These are phyloP conservation scores for Platycnemis pennipes DNA, from an alignment of 2,888 invertebrate genomes.

Conservation along the genomic window DNA sequence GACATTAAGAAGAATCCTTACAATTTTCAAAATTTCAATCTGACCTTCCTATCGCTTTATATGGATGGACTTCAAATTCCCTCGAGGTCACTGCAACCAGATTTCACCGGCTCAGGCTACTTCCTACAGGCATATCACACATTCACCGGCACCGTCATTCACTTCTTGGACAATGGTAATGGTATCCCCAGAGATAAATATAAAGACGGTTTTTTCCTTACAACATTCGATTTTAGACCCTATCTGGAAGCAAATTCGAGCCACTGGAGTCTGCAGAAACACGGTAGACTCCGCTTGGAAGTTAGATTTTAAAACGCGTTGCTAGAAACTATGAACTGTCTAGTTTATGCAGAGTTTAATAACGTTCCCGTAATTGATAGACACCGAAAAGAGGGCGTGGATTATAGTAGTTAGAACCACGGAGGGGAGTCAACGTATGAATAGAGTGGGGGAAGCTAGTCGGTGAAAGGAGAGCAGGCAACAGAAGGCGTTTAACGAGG, in stretches of 20 bases:
- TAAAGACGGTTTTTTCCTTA: constrained; percentile 72
- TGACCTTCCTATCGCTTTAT: constrained; percentile 71
- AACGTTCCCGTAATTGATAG: constrained; percentile 75
- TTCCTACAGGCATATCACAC: constrained; percentile 74
- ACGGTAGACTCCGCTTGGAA: constrained; percentile 74
- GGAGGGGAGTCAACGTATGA: too few species aligned
- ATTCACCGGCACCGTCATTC: constrained; percentile 72
- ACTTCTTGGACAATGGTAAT: constrained; percentile 73
- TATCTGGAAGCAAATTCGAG: constrained; percentile 72
- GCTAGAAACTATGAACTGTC: too few species aligned
- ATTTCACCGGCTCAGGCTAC: neutral
- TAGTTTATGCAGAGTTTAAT: constrained; percentile 75
- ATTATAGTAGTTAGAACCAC: too few species aligned
- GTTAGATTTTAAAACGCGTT: constrained; percentile 73
- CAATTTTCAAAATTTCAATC: constrained; percentile 71
- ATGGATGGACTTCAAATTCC: constrained; percentile 73
- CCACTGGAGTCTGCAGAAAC: constrained; percentile 70
- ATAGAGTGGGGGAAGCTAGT: too few species aligned
- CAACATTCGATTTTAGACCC: constrained; percentile 74
- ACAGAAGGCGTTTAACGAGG: too few species aligned
- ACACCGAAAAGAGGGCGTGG: too few species aligned
- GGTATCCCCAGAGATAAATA: too few species aligned
- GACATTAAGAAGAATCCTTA: neutral
- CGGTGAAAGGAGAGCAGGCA: too few species aligned
- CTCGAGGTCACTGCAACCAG: constrained; percentile 67